These are phyloP conservation scores for Apomyelois bistriatella DNA, from an alignment of 2,888 invertebrate species.

Conservation along the genomic window DNA sequence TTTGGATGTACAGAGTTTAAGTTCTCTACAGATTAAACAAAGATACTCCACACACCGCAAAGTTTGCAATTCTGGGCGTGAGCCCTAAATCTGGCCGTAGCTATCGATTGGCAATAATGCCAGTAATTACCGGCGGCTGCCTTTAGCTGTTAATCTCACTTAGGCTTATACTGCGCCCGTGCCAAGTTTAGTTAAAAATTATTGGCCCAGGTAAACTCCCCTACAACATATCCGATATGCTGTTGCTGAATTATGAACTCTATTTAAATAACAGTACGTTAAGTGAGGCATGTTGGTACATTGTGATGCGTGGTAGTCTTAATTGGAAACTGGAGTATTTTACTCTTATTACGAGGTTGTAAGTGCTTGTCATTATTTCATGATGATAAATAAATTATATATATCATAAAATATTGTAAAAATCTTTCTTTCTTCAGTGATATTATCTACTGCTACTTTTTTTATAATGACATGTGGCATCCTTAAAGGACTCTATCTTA, in stretches of 20 bases:
- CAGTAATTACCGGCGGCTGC: constrained; percentile 61
- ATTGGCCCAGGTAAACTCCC: constrained; percentile 33
- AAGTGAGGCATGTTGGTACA: background rate
- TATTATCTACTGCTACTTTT: too few species aligned
- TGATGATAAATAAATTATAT: background rate
- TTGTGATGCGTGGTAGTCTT: background rate
- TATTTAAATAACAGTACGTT: background rate
- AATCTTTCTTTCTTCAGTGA: too few species aligned
- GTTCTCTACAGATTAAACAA: constrained; percentile 1
- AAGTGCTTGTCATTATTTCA: background rate
- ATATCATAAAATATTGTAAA: too few species aligned
- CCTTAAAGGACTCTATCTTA: too few species aligned
- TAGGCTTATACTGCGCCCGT: constrained; percentile 39
- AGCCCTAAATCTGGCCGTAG: constrained; percentile 58
- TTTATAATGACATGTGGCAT: too few species aligned
- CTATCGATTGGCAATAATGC: constrained; percentile 71
- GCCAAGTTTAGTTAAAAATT: constrained; percentile 62
- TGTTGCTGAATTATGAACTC: background rate
- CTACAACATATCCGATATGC: background rate
- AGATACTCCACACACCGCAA: constrained; percentile 10
- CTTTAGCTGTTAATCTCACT: constrained; percentile 58
- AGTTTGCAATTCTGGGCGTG: constrained; percentile 31
- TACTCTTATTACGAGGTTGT: background rate
- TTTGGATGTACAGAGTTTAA: background rate
- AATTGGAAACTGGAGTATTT: background rate